These are phyloP conservation scores for Acronicta alni DNA, from an alignment of 2,888 invertebrate genomes.

Conservation along the genomic window DNA sequence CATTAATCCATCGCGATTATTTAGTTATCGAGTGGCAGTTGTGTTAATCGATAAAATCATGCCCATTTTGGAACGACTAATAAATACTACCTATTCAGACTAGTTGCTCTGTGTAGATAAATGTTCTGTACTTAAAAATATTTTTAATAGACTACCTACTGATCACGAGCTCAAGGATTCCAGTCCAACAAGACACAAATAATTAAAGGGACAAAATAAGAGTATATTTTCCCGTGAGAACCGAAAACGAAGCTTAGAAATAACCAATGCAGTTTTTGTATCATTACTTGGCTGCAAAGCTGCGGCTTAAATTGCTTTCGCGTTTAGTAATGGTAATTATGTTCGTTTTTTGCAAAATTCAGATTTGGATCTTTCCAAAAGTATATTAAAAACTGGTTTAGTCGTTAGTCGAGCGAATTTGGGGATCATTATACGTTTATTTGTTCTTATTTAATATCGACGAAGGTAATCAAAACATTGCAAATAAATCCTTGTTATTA, in stretches of 20 bases:
- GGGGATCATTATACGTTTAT: constrained; percentile 15
- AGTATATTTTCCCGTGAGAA: constrained; percentile 34
- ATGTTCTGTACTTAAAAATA: constrained; percentile 4
- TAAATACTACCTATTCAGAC: too few species aligned
- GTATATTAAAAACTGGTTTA: constrained; percentile 28
- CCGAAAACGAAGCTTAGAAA: constrained; percentile 21
- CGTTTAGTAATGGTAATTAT: constrained; percentile 22
- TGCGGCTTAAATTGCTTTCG: constrained; percentile 12
- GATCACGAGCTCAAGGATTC: too few species aligned
- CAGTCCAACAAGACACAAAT: too few species aligned
- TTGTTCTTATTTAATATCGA: constrained; percentile 14
- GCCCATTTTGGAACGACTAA: too few species aligned
- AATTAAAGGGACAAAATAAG: constrained; percentile 29
- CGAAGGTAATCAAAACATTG: constrained; percentile 11
- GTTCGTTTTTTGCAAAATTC: constrained; percentile 17
- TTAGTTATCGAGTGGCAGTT: too few species aligned
- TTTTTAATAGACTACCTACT: neutral
- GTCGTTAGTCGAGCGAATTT: constrained; percentile 8
- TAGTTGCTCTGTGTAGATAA: too few species aligned
- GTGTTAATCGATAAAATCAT: too few species aligned
- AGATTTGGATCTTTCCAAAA: constrained; percentile 15
- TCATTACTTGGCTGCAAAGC: constrained; percentile 14
- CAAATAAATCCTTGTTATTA: constrained; percentile 9
- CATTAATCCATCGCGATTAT: too few species aligned
- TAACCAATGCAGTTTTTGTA: constrained; percentile 25